Conservation (phyloP, 1,140 invertebrate species). For the Scaptodrosophila lebanonensis region DNA sequence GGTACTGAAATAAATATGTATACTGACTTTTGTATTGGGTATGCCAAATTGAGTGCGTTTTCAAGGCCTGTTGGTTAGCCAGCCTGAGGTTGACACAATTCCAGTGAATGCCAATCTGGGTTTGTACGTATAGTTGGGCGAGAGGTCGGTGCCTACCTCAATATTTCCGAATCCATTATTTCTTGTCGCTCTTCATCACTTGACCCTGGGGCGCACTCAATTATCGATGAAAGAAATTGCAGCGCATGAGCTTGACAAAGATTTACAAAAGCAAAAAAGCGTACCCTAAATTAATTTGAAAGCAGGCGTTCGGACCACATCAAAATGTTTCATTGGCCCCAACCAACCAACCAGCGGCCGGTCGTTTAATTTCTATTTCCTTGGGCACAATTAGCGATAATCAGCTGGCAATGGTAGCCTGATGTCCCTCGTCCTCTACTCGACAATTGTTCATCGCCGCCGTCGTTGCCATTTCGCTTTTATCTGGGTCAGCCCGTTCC, state of each 20-base stretch:
- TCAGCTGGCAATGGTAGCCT: slow-evolving; percentile 44
- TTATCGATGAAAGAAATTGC: slow-evolving; percentile 49
- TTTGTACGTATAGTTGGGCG: slow-evolving; percentile 14
- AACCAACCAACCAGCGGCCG: not conserved
- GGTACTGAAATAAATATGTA: slow-evolving; percentile 8
- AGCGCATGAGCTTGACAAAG: slow-evolving; percentile 5
- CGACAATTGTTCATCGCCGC: slow-evolving; percentile 12
- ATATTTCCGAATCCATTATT: slow-evolving; percentile 30
- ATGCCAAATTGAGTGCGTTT: not conserved
- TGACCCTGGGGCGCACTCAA: slow-evolving; percentile 36
- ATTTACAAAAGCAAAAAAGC: slow-evolving; percentile 13
- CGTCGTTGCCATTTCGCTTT: slow-evolving; percentile 24
- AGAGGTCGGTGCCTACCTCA: slow-evolving; percentile 13
- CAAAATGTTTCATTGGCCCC: not conserved
- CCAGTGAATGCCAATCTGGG: too few species aligned
- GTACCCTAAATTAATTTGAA: slow-evolving; percentile 34
- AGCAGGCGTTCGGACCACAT: slow-evolving; percentile 1
- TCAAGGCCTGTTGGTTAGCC: slow-evolving; percentile 46
- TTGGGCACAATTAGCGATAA: slow-evolving; percentile 63
- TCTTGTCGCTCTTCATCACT: slow-evolving; percentile 5
- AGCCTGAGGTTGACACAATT: not conserved
- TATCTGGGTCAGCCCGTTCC: slow-evolving; percentile 64
- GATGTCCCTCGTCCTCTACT: slow-evolving; percentile 12
- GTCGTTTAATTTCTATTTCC: slow-evolving; percentile 58
- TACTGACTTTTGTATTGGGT: not conserved